Evolutionary conservation across 2,888 invertebrate species (phyloP).

Genomic region (Microplitis deprimator): DNA sequence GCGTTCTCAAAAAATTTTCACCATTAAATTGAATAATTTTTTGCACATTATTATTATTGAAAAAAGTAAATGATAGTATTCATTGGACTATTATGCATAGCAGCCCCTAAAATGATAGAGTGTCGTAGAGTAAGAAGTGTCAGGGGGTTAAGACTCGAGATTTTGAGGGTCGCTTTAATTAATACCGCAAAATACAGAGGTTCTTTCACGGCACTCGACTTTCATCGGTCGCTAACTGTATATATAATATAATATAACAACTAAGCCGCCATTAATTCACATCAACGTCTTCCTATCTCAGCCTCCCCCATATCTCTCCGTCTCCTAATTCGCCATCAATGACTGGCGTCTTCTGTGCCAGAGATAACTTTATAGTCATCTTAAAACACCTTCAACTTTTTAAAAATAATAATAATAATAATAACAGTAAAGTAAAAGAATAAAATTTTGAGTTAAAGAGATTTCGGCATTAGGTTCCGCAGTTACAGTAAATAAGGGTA

Average conservation of each 20-base stretch:
- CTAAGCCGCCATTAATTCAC: constrained; percentile 71
- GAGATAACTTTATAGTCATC: constrained; percentile 23
- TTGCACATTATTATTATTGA: too few relatives aligned
- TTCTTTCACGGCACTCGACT: constrained; percentile 48
- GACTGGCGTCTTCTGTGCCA: constrained; percentile 65
- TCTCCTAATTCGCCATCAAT: constrained; percentile 53
- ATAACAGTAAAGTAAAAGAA: not conserved
- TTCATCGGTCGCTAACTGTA: constrained; percentile 56
- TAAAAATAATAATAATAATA: not conserved
- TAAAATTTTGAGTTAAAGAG: constrained; percentile 2
- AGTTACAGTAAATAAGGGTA: constrained; percentile 3
- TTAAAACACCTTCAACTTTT: not conserved
- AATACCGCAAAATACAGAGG: constrained; percentile 55
- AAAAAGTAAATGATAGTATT: not conserved
- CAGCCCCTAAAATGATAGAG: constrained; percentile 24
- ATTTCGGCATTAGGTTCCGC: not conserved
- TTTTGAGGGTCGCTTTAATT: constrained; percentile 68
- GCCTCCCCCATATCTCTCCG: not conserved
- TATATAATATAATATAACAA: constrained; percentile 39
- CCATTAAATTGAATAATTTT: too few relatives aligned
- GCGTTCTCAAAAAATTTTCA: too few relatives aligned
- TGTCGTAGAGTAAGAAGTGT: constrained; percentile 52
- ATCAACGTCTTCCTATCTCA: constrained; percentile 69
- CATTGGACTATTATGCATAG: not conserved
- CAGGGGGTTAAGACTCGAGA: constrained; percentile 67